Base-by-base conservation (phyloP, 2,797 vertebrate genomes). In the Sebastes hopkinsi region DNA sequence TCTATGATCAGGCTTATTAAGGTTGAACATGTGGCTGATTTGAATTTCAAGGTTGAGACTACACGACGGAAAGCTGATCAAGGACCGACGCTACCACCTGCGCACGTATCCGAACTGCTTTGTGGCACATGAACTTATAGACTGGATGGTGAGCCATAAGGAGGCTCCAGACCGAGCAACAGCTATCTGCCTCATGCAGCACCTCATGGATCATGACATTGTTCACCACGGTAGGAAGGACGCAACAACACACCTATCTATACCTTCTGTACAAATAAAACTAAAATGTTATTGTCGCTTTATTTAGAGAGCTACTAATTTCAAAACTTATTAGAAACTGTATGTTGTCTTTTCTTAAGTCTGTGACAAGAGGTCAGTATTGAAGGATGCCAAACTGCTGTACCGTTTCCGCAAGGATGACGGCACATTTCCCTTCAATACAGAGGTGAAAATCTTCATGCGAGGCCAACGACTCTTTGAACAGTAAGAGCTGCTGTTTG, bases 321-420 rank as follows among this genome's bases (percentile, higher is more conserved):
- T 71, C 1, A 65, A 72, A 60, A 55, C 34, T 38, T 3, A 18
- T 10, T 18, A 32, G 4, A 36, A 72, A 69, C 22, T 20, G 6
- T 69, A 14, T 66, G 25, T 52, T 84, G 25, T 59, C 64, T 85
- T 72, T 42, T 82, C 67, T 5, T 83, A 98, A 98, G 97, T 97
- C 20, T 98, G 97, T 50, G 97, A 98, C 2, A 96, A 97, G 83
- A 95, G 95, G 87, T 86, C 89, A 0, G 85, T 95, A 11, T 97
- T 97, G 92, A 97, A 97, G 90, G 97, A 98, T 4, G 96, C 96
- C 81, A 97, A 97, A 86, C 93, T 97, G 71, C 93, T 98, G 23
- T 98, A 98, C 74, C 96, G 97, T 76, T 98, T 98, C 88, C 95
- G 96, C 60, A 96, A 97, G 84, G 97, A 98, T 1, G 97, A 98